Base-by-base conservation (phyloP, 2,113 vertebrate genomes). In the Axis porcinus region DNA sequence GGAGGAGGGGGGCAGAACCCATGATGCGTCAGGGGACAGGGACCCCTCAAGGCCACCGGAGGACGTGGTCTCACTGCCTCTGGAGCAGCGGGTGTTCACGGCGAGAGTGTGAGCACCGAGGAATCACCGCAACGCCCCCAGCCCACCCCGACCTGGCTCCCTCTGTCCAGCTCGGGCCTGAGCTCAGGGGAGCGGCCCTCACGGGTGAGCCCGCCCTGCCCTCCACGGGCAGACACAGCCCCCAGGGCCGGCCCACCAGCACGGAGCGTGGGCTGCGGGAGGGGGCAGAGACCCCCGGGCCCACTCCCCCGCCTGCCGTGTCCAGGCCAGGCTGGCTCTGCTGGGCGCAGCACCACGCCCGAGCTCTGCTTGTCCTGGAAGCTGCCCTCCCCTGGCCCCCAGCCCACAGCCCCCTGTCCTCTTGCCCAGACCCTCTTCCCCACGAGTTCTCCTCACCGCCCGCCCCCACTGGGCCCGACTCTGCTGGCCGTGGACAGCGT, bases 231-330 rank as follows among this genome's bases (percentile, higher is more conserved):
- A 2, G 13, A 47, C 3, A 3, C 0, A 5, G 40, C 23, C 52
- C 28, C 43, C 27, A 21, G 40, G 19, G 28, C 50, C 8, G 52
- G 64, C 52, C 50, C 54, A 30, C 1, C 13, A 10, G 15, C 45
- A 52, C 8, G 4, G 16, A 11, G 45, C 5, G 0, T 3, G 3
- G 9, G 6, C 43, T 3, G 43, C 27, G 1, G 28, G 2, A n/a
- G 79, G 52, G 3, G 54, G 28, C 25, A 30, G 54, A 25, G 23
- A 43, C 7, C 79, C 36, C 17, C 12, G 0, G 33, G 2, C 1
- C 40, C 17, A 4, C 50, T 55, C 55, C 23, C 60, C 23, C 1
- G 17, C 14, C 15, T 0, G 17, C 15, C 1, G 5, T 12, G 0
- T 21, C 52, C 62, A 36, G 62, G 52, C 52, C 60, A 36, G 50